Base-by-base conservation (phyloP, 2,888 invertebrate species). In the Ditula angustiorana region DNA sequence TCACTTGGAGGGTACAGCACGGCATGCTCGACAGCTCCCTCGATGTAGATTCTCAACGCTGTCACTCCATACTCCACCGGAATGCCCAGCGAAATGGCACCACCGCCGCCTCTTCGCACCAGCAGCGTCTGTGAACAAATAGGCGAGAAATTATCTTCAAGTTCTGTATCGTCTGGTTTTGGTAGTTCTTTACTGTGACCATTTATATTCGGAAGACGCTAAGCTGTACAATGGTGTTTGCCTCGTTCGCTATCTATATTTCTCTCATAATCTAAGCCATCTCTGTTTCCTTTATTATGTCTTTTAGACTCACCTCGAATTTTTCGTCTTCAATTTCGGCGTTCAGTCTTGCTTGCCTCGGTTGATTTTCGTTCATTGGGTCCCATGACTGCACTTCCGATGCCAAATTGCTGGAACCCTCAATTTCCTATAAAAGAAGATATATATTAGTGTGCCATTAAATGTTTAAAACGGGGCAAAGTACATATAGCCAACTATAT, bases 11-110 rank as follows among this genome's bases (percentile, higher is more conserved):
- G 92, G 53, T 93, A 92, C 1, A 93, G 69, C 0, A 90, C 87
- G 0, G 93, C 93, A 52, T 89, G 90, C n/a, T 93, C 90, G 1
- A 92, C 91, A 0, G 86, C 86, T 0, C 91, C 92, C 49, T 91
- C 90, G 4, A 93, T 87, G 71, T 78, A 78, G 1, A 93, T 77
- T 72, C 85, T 86, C 35, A 93, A 69, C 0, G 87, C 86, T n/a
- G 84, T 78, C 0, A 92, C 85, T 33, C 91, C 91, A 2, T 85
- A 86, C 61, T 93, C 93, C 0, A 93, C 82, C 1, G 92, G 91
- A 2, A 93, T 78, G 0, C 91, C 90, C 0, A 92, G 69, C 0
- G 91, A 88, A 66, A 86, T 83, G 0, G 85, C 86, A 35, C 89
- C 90, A 0, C 85, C 88, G 0, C 86, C 87, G 0, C 88, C 90